Conservation (phyloP, 2,888 invertebrate genomes). For the Sinopyrophorus schimmeli region DNA sequence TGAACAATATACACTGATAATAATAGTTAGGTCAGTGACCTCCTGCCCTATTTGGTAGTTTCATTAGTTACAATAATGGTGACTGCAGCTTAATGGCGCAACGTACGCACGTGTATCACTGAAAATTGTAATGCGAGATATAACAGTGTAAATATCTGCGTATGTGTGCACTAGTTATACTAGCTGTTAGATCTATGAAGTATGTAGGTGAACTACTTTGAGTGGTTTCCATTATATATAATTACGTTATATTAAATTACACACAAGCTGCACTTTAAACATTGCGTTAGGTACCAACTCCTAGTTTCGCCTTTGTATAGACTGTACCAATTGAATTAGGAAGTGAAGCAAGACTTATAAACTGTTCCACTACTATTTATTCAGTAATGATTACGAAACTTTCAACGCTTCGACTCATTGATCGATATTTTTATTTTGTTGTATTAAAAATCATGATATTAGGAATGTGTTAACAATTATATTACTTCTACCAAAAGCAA, state of each 20-base stretch:
- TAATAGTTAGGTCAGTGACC: conserved; percentile 30
- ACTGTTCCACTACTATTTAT: too few species aligned
- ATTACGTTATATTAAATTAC: conserved; percentile 10
- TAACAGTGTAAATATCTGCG: not conserved
- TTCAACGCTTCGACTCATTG: too few species aligned
- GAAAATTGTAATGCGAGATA: not conserved
- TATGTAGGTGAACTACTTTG: conserved; percentile 15
- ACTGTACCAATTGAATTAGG: too few species aligned
- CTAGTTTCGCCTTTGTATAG: too few species aligned
- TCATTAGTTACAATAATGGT: conserved; percentile 23
- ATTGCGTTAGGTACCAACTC: too few species aligned
- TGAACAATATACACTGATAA: conserved; percentile 30
- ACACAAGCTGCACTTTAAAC: conserved; percentile 3
- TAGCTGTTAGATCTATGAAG: not conserved
- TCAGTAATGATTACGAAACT: too few species aligned
- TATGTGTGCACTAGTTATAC: conserved; percentile 8
- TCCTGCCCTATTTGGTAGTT: conserved; percentile 30
- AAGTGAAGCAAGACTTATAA: too few species aligned
- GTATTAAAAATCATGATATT: too few species aligned
- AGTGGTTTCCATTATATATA: conserved; percentile 6
- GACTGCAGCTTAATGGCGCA: conserved; percentile 13
- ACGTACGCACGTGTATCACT: conserved; percentile 8
- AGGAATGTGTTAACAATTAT: too few species aligned
- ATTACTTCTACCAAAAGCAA: too few species aligned
- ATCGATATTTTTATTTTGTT: too few species aligned